Evolutionary conservation across 2,888 invertebrate species (phyloP).

Genomic region (Axea sp.): DNA sequence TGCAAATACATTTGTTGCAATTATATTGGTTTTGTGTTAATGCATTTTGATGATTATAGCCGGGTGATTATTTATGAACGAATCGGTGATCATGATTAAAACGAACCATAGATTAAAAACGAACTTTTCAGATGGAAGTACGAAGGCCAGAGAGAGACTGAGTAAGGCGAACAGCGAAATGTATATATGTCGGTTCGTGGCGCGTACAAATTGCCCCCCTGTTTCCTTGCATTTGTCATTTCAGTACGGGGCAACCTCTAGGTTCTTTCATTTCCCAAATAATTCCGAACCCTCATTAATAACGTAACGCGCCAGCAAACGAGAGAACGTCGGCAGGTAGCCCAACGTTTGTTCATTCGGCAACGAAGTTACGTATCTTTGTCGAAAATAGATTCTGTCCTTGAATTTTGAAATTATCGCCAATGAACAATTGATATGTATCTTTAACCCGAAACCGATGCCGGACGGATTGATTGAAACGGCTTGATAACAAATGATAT

Average conservation of each 20-base stretch:
- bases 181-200: conserved; percentile 67
- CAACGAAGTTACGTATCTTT: conserved; percentile 63
- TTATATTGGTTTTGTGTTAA: no score
- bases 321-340: conserved; percentile 68
- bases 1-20: no score
- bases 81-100: conserved; percentile 56
- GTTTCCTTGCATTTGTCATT: conserved; percentile 77
- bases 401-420: conserved; percentile 66
- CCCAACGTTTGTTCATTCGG: conserved; percentile 65
- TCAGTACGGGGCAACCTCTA: conserved; percentile 68
- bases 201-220: conserved; percentile 74
- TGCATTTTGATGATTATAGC: conserved; percentile 6
- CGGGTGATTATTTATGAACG: conserved; percentile 46
- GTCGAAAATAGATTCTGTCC: conserved; percentile 59
- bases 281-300: conserved; percentile 76
- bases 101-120: conserved; percentile 53
- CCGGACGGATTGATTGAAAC: conserved; percentile 73
- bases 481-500: conserved; percentile 70
- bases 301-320: conserved; percentile 72
- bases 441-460: conserved; percentile 68
- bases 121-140: conserved; percentile 55
- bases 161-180: conserved; percentile 58
- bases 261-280: conserved; percentile 75
- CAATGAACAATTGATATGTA: conserved; percentile 73
- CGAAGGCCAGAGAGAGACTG: conserved; percentile 46